Percentiles rank a stretch among this genome's conserved stretches.
Evolutionary conservation across 2,113 vertebrate genomes (phyloP).

Genomic region (Ammodramus savannarum): DNA sequence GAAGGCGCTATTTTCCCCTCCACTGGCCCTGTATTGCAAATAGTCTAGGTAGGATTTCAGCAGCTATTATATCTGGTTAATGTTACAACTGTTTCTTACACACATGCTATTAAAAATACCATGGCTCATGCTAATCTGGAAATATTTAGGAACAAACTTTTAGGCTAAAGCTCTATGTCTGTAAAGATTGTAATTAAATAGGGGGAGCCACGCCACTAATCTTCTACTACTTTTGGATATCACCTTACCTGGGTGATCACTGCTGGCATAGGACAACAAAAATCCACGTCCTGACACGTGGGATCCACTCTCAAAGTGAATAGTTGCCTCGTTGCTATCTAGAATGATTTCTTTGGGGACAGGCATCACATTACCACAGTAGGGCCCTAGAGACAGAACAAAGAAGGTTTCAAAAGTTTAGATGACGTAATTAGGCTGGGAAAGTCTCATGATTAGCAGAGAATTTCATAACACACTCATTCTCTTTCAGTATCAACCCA

Average conservation of each 20-base stretch:
- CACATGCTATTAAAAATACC: neutral
- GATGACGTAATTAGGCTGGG: neutral
- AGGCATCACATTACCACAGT: slow-evolving; percentile 73
- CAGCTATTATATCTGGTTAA: neutral
- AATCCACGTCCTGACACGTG: slow-evolving; percentile 85
- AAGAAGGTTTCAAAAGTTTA: slow-evolving; percentile 30
- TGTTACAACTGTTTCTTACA: neutral
- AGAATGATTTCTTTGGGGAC: slow-evolving; percentile 71
- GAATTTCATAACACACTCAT: neutral
- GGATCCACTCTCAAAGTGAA: slow-evolving; percentile 79
- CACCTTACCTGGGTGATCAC: slow-evolving; percentile 80
- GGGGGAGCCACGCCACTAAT: neutral
- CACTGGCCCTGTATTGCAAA: neutral
- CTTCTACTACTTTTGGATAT: neutral
- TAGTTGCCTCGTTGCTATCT: slow-evolving; percentile 76
- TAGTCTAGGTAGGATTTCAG: neutral
- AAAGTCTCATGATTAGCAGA: neutral
- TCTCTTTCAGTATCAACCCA: neutral
- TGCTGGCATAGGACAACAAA: slow-evolving; percentile 81
- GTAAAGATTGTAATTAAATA: neutral
- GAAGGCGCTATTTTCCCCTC: neutral
- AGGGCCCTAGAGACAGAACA: slow-evolving; percentile 71
- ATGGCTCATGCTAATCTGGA: neutral
- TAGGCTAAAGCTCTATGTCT: neutral
- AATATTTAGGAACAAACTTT: neutral